A percentile compares a stretch with the other conserved stretches of the same genome.
phyloP scores from a whole-genome alignment of 2,113 vertebrate genomes.

The Chlorodrepanis virens region DNA sequence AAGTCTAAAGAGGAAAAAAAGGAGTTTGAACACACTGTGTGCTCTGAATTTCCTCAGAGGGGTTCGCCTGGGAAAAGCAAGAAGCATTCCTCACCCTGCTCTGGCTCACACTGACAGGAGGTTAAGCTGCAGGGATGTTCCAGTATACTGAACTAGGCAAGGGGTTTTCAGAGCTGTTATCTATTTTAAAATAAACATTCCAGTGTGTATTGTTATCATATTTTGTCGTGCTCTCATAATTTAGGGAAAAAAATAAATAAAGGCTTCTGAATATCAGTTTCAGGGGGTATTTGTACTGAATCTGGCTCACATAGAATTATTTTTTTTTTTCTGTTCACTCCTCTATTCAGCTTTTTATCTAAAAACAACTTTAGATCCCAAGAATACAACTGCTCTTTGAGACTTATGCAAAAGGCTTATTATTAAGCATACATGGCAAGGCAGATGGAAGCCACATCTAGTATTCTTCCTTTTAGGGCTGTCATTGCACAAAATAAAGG shows the following conservation, averaged over 20 bases:
- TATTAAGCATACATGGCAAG: not conserved
- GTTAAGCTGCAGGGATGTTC: slow-evolving; percentile 31
- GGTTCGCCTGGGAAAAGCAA: slow-evolving; percentile 17
- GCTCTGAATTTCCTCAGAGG: slow-evolving; percentile 37
- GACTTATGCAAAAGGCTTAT: not conserved
- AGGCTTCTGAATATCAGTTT: not conserved
- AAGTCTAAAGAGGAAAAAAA: slow-evolving; percentile 23
- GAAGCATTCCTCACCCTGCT: slow-evolving; percentile 47
- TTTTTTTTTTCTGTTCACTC: not conserved
- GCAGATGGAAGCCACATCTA: not conserved
- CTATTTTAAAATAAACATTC: slow-evolving; percentile 58
- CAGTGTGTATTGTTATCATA: slow-evolving; percentile 15
- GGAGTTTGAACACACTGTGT: not conserved
- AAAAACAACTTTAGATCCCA: not conserved
- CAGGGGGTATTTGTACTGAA: not conserved
- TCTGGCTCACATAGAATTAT: not conserved
- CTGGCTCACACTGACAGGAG: slow-evolving; percentile 42
- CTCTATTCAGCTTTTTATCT: slow-evolving; percentile 1
- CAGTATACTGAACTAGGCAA: slow-evolving; percentile 12
- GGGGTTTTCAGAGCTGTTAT: slow-evolving; percentile 35
- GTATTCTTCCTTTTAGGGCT: not conserved
- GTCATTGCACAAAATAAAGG: not conserved
- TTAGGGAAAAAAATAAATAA: not conserved
- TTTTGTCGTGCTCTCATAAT: not conserved
- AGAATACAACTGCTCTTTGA: not conserved